Conservation (phyloP, 1,140 invertebrate species). For the Sarcophaga bullata region DNA sequence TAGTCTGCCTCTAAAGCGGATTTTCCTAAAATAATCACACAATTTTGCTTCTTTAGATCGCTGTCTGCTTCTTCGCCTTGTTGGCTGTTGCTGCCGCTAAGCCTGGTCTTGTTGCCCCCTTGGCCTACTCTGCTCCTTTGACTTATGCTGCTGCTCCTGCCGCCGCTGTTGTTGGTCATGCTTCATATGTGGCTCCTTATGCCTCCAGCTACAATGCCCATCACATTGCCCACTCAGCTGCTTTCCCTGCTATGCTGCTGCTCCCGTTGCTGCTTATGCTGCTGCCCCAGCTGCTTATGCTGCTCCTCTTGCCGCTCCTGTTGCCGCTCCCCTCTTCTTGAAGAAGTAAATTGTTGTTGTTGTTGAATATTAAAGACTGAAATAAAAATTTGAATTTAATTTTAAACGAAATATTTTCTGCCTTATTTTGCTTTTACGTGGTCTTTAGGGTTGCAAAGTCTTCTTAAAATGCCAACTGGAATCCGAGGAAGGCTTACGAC, state of each 20-base stretch:
- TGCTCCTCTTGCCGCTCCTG: slow-evolving; percentile 54
- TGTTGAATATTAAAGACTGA: neutral
- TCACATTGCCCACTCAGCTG: slow-evolving; percentile 27
- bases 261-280: slow-evolving; percentile 61
- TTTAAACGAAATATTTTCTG: too few species aligned
- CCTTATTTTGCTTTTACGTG: too few species aligned
- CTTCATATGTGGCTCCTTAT: slow-evolving; percentile 36
- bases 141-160: slow-evolving; percentile 42
- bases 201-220: slow-evolving; percentile 28
- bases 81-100: slow-evolving; percentile 60
- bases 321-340: slow-evolving; percentile 41
- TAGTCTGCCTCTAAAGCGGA: too few species aligned
- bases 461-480: too few species aligned
- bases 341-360: neutral
- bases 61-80: slow-evolving; percentile 61
- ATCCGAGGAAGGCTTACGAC: too few species aligned
- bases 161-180: slow-evolving; percentile 30
- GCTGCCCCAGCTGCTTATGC: slow-evolving; percentile 29
- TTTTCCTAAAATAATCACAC: too few species aligned
- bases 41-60: slow-evolving; percentile 60
- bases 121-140: slow-evolving; percentile 56
- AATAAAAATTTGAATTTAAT: neutral
- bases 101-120: slow-evolving; percentile 54
- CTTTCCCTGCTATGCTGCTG: slow-evolving; percentile 54
- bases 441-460: neutral